These are phyloP conservation scores for Euura saliciscinereae DNA, from an alignment of 1,140 invertebrate species.

Conservation along the genomic window DNA sequence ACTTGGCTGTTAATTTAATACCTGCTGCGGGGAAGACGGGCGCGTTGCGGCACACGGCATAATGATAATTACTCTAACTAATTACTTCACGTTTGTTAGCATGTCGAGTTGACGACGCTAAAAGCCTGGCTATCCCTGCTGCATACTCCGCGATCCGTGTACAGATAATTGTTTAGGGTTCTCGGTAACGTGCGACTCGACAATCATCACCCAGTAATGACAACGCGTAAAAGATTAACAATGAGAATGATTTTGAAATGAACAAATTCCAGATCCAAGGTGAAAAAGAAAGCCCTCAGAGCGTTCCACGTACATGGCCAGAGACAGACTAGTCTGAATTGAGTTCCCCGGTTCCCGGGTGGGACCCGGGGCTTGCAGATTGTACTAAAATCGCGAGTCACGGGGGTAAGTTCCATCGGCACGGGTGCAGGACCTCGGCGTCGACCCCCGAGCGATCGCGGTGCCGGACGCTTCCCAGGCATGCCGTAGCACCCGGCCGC, in stretches of 20 bases:
- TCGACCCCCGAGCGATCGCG: not conserved
- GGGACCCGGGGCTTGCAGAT: slow-evolving; percentile 32
- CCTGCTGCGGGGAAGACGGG: not conserved
- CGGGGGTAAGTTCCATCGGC: slow-evolving; percentile 37
- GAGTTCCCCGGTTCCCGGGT: slow-evolving; percentile 29
- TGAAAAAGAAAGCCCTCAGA: slow-evolving; percentile 27
- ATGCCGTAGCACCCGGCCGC: slow-evolving; percentile 18
- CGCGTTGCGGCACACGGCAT: not conserved
- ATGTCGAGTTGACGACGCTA: not conserved
- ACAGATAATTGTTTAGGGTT: no score
- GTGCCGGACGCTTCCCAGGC: slow-evolving; percentile 25
- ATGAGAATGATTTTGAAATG: no score
- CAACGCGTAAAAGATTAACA: no score
- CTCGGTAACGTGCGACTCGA: no score
- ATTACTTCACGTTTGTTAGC: not conserved
- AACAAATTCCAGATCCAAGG: no score
- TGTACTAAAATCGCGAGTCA: slow-evolving; percentile 39
- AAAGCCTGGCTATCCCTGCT: not conserved
- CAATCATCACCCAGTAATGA: no score
- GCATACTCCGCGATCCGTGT: no score
- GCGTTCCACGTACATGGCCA: slow-evolving; percentile 20
- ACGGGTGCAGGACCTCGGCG: slow-evolving; percentile 23
- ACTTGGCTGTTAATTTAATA: slow-evolving; percentile 1
- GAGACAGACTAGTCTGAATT: slow-evolving; percentile 44
- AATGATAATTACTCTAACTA: slow-evolving; percentile 1